Evolutionary conservation across 2,888 invertebrate genomes (phyloP).

Genomic region (Ophioninae sp.): DNA sequence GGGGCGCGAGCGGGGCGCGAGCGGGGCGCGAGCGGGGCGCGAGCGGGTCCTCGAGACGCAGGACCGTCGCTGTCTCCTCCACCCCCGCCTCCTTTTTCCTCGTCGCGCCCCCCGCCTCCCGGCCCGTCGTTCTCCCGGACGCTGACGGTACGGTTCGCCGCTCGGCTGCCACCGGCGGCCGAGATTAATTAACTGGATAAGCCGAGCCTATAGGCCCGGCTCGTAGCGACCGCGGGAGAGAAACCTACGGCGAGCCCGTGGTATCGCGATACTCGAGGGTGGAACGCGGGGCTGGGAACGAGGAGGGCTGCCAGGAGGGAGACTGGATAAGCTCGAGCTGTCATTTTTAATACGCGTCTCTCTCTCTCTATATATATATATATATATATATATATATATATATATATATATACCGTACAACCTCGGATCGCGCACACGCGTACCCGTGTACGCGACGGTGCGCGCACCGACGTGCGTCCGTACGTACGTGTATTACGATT

Average conservation of each 20-base stretch:
- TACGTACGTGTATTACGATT: no score
- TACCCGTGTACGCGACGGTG: no score
- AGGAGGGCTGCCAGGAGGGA: slow-evolving; percentile 40
- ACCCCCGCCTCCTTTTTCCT: slow-evolving; percentile 9
- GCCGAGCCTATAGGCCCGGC: slow-evolving; percentile 53
- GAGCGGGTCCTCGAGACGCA: slow-evolving; percentile 37
- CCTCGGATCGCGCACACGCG: neutral
- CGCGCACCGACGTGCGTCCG: neutral
- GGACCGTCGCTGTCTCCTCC: slow-evolving; percentile 44
- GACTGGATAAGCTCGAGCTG: slow-evolving; percentile 3
- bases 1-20: slow-evolving; percentile 28
- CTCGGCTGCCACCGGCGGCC: slow-evolving; percentile 71
- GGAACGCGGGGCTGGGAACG: slow-evolving; percentile 38
- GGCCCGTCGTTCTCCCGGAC: slow-evolving; percentile 15
- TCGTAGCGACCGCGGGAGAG: slow-evolving; percentile 55
- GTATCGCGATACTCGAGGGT: slow-evolving; percentile 29
- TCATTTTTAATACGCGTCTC: neutral
- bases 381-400: no score
- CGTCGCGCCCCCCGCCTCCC: neutral
- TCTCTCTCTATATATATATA: neutral
- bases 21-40: slow-evolving; percentile 19
- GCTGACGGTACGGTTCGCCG: slow-evolving; percentile 48
- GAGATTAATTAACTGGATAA: slow-evolving; percentile 80
- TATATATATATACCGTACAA: neutral
- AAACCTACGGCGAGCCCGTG: slow-evolving; percentile 39